A percentile compares a stretch with the other conserved stretches of the same genome.
These are phyloP conservation scores for Phoxinus dragarum DNA, from an alignment of 2,797 vertebrate genomes.

Conservation along the genomic window DNA sequence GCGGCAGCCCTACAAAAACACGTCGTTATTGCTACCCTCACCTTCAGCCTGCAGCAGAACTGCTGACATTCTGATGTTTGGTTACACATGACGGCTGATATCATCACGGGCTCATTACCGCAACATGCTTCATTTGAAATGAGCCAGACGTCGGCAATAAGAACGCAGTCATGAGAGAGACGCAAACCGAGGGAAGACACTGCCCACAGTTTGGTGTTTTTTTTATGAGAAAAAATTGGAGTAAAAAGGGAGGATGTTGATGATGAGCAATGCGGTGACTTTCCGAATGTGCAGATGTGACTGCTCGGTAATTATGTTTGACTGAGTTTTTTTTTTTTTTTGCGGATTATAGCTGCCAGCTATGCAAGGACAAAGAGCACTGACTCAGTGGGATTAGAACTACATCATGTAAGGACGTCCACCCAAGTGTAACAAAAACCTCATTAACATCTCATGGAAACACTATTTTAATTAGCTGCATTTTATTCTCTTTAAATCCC, in stretches of 20 bases:
- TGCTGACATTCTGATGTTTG: conserved; percentile 51
- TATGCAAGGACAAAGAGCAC: conserved; percentile 59
- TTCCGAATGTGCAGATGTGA: conserved; percentile 55
- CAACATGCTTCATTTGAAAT: conserved; percentile 52
- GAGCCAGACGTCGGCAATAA: conserved; percentile 17
- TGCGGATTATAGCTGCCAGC: conserved; percentile 63
- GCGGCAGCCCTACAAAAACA: conserved; percentile 51
- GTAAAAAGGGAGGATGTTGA: conserved; percentile 29
- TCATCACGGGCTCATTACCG: conserved; percentile 46
- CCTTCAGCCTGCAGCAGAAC: conserved; percentile 43
- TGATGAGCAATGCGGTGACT: conserved; percentile 40
- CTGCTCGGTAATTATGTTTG: conserved; percentile 61
- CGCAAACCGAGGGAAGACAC: background rate
- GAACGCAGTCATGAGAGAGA: background rate
- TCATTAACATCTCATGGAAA: conserved; percentile 71
- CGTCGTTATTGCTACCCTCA: conserved; percentile 35
- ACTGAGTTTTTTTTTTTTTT: conserved; percentile 39
- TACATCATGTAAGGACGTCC: conserved; percentile 64
- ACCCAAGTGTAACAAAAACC: conserved; percentile 65
- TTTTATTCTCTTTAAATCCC: conserved; percentile 55
- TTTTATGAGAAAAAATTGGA: conserved; percentile 12
- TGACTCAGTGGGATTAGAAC: conserved; percentile 64
- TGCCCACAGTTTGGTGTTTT: conserved; percentile 15
- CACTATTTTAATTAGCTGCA: conserved; percentile 68
- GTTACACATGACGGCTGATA: conserved; percentile 45